Base-by-base conservation (phyloP, 2,888 invertebrate genomes). In the Drosophila trichaetosa region DNA sequence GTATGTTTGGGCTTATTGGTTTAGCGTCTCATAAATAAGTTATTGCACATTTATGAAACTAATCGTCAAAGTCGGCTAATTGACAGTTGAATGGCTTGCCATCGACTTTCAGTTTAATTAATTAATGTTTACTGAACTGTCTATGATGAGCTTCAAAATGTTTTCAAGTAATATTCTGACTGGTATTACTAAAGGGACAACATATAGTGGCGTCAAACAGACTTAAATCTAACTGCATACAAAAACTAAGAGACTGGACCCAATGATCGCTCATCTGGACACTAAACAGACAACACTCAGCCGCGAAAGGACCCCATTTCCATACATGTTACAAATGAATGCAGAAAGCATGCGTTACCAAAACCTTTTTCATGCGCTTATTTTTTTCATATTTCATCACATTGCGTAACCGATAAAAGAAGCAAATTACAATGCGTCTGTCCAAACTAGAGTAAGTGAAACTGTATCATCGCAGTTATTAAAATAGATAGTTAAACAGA, bases 41-140 rank as follows among this genome's bases (percentile, higher is more conserved):
- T 66, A 82, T 72, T 70, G 69, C 59, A 65, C 60, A 71, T 79
- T 85, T 79, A 78, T 85, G 76, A 69, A 73, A 76, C 69, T 78
- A 72, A 71, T 62, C 59, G 78, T 68, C 69, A 69, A 71, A 66
- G 69, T 71, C 56, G 62, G 60, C 60, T 72, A 85, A 80, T 74
- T 85, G 83, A 73, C 83, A 76, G 73, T 65, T 76, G 80, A 83
- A 79, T 79, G 86, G 80, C 82, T 79, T 85, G 79, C 76, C 85
- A 72, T 76, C 80, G 73, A 76, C 70, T 76, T 73, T 78, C 54
- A 64, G 58, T 66, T 73, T 76, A 85, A 82, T 82, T 83, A 74
- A 71, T 65, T 61, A 66, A n/a, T 48, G 21, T 29, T 33, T 56
- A 27, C 65, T 58, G 33, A 24, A 24, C n/a, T 40, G 27, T 3